Evolutionary conservation across 1,140 invertebrate genomes (phyloP), one percentile per base, ranked within the genome.

Genomic region (Drosophila orosa): DNA sequence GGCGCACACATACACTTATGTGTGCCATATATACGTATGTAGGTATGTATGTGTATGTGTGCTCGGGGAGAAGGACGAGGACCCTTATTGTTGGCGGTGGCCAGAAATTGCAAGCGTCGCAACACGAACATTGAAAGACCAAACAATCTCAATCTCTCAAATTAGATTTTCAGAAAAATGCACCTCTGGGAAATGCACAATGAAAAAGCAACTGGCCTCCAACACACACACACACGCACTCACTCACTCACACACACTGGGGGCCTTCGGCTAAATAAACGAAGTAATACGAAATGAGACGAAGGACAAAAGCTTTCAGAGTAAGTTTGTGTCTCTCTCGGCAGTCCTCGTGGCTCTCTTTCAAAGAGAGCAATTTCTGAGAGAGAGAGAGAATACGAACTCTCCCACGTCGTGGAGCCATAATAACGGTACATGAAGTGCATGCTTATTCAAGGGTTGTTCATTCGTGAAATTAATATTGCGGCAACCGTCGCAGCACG

Each of bases 131-230:
- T 90, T 90, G 80, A 90, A 85, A 89, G 86, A 89, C 85, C 85
- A 89, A 90, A 90, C 85, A 89, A 89, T 89, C 80, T 90, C 85
- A 91, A 91, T 91, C 84, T 86, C 84, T 91, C 89, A 91, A 91
- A 91, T 91, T 91, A 91, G 89, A 91, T 91, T 91, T 90, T 91
- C 75, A 90, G 87, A 90, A 91, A 91, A 91, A 91, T 91, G 84
- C 89, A 91, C 89, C 81, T 91, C 80, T 91, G 89, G 89, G 89
- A 91, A 91, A 90, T 89, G 84, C 84, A 89, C 84, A 84, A 89
- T 89, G 84, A 89, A 89, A 89, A 89, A 89, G 84, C 80, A 76
- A 75, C 72, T 68, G 61, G 54, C 73, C 65, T 74, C 45, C 68
- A 48, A 78, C 60, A 55, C 57, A 63, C 69, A 67, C 39, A 56